Conservation (phyloP, 2,113 vertebrate genomes). For the Capreolus pygargus region DNA sequence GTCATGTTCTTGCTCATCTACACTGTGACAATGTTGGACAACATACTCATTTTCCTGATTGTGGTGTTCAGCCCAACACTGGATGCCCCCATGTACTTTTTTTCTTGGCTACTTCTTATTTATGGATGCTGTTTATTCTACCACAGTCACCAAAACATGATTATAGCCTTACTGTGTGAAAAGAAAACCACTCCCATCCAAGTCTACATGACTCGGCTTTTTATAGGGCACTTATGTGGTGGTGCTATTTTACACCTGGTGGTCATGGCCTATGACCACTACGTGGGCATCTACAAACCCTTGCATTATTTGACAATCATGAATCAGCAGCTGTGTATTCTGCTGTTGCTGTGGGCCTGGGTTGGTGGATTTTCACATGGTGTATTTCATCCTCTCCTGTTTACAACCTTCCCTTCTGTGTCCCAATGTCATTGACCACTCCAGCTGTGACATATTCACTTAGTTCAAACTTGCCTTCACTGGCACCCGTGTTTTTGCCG, state of each 20-base stretch:
- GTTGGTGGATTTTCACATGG: conserved; percentile 35
- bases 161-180: conserved; percentile 37
- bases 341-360: not conserved
- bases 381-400: not conserved
- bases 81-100: conserved; percentile 56
- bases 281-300: conserved; percentile 54
- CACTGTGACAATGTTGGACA: conserved; percentile 34
- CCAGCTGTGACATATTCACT: too few species aligned
- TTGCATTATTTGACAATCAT: conserved; percentile 53
- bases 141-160: not conserved
- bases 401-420: conserved; percentile 59
- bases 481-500: conserved; percentile 7
- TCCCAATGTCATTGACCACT: conserved; percentile 41
- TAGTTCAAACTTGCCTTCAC: not conserved
- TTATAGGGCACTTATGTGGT: conserved; percentile 42
- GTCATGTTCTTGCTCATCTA: conserved; percentile 53
- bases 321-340: not conserved
- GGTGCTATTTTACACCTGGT: conserved; percentile 4
- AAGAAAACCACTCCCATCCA: conserved; percentile 59
- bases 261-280: conserved; percentile 55
- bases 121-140: conserved; percentile 54
- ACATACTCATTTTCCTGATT: conserved; percentile 45
- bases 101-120: conserved; percentile 62
- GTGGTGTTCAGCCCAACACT: conserved; percentile 21
- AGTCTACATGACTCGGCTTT: conserved; percentile 51